Base-by-base conservation (phyloP, 1,140 invertebrate species). In the Euura saliciscinereae region DNA sequence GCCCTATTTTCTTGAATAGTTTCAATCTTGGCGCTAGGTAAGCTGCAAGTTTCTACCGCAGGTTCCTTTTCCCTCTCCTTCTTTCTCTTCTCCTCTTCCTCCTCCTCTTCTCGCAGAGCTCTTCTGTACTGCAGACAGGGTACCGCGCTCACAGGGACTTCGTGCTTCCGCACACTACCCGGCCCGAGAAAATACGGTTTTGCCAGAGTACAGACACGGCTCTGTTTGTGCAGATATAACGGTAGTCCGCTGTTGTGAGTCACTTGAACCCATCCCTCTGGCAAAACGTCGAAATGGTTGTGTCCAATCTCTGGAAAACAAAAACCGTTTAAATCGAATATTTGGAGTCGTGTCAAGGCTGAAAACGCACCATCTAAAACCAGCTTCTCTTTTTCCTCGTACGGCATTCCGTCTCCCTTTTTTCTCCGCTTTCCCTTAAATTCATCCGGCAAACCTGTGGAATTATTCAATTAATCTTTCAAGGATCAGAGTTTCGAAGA, bases 221-320 rank as follows among this genome's bases (percentile, higher is more conserved):
- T 91, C 74, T 91, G 89, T 80, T 95, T 93, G 81, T 98, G 96
- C 68, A 98, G 89, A 86, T 97, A 98, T 7, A 98, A 87, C 5
- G 96, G 97, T 93, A 99, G 98, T 43, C 98, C 98, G 85, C 96
- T 98, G 79, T 96, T 94, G 84, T 99, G 98, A 0, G 95, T 96
- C 1, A 99, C 94, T 89, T 96, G 92, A 65, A 99, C 92, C 98
- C 98, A 99, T 69, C 97, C 97, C 88, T 98, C 94, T 0, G 98
- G 98, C 13, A 99, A 87, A n/a, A 98, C 92, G 82, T 99, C 97
- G 88, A 99, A 99, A 83, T 97, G 95, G 88, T 98, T 97, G 74
- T 93, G 90, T 6, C 94, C 95, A 78, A 95, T 95, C 84, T 96
- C n/a, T n/a, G n/a, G n/a, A n/a, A n/a, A n/a, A n/a, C n/a, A n/a